Evolutionary conservation across 2,797 vertebrate species (phyloP).

Genomic region (Phoxinus dragarum): DNA sequence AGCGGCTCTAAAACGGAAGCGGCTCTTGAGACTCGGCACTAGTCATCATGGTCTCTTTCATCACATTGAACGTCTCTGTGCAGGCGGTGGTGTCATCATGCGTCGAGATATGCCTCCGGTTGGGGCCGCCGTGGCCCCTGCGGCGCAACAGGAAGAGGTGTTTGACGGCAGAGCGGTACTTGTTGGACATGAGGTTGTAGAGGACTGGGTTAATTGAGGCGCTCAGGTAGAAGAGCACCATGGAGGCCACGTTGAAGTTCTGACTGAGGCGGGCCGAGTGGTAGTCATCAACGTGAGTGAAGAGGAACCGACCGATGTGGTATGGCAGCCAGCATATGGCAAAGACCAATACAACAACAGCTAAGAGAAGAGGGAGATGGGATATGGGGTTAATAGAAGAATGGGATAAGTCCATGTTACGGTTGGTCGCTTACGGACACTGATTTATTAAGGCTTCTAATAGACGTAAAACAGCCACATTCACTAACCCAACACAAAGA

Average conservation of each 20-base stretch:
- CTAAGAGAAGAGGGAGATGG: conserved; percentile 68
- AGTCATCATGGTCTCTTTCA: conserved; percentile 58
- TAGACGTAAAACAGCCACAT: neutral
- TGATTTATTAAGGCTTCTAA: neutral
- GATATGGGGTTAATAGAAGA: neutral
- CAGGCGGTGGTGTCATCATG: conserved; percentile 69
- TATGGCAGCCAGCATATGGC: conserved; percentile 90
- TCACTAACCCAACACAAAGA: neutral
- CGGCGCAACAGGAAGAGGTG: conserved; percentile 80
- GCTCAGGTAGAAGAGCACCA: conserved; percentile 90
- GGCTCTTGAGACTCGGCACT: neutral
- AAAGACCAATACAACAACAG: conserved; percentile 87
- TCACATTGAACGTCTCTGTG: conserved; percentile 73
- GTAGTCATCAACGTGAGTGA: conserved; percentile 81
- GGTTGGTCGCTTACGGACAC: neutral
- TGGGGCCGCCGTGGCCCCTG: conserved; percentile 45
- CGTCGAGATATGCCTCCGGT: conserved; percentile 66
- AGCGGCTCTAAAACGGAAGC: neutral
- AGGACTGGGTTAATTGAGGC: conserved; percentile 89
- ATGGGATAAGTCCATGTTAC: neutral
- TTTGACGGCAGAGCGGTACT: conserved; percentile 83
- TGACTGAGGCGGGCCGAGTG: conserved; percentile 80
- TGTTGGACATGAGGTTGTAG: conserved; percentile 89
- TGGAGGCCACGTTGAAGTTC: conserved; percentile 87
- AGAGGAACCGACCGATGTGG: conserved; percentile 88